Base-by-base conservation (phyloP, 2,888 invertebrate genomes). In the Parelbella ahira region DNA sequence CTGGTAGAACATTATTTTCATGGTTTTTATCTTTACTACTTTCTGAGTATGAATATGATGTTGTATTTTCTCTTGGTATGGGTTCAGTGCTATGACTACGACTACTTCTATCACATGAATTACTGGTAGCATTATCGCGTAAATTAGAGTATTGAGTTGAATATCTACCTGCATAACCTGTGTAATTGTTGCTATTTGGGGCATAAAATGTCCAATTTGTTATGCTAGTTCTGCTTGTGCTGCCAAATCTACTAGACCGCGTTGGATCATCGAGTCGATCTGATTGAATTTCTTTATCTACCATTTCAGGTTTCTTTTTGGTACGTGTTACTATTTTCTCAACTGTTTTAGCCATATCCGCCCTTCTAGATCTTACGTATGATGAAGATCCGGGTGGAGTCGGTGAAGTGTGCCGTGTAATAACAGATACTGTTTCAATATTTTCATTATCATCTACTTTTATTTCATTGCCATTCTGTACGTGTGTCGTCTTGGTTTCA, bases 381-480 rank as follows among this genome's bases (percentile, higher is more conserved):
- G 83, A 77, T 0, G 90, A 87, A 0, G 91, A 90, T 0, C 92
- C 91, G 0, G 93, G 91, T 2, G 93, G 91, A 0, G 93, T 93
- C 0, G 95, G 95, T 8, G 95, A 95, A 0, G 95, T 95, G 13
- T 92, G 92, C 44, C 95, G 88, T 0, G 93, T 93, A 1, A 93
- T 88, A 34, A 94, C 90, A 2, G 88, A 88, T 1, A 95, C 68
- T 2, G 90, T 80, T 64, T 82, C 83, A 52, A 63, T 67, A 37
- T 74, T 76, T 56, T 68, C 58, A 13, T 56, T 56, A 38, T 71
- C 65, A 38, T 68, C 60, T 37, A 55, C 46, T 27, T 60, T 51
- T 28, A 37, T 54, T 25, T 58, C 50, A 30, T 25, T 44, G 12
- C 55, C 51, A 44, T 49, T 54, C 37, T 49, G 47, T 27, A 51